Conservation (phyloP, 2,888 invertebrate species). For the Neoascia interrupta region DNA sequence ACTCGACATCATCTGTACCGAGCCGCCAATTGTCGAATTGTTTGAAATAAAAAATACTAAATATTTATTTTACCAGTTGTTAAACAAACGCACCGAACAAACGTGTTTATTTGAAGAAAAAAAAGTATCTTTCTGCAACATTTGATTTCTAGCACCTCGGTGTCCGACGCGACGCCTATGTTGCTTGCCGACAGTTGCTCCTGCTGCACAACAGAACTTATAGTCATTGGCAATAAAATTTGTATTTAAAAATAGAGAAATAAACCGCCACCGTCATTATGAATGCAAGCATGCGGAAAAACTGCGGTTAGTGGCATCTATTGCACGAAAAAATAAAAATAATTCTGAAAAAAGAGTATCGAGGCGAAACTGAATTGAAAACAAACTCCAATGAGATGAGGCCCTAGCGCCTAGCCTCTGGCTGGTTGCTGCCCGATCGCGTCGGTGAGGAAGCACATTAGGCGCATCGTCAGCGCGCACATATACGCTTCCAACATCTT, state of each 20-base stretch:
- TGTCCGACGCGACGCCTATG: background rate
- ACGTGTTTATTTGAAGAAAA: conserved; percentile 59
- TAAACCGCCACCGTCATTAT: conserved; percentile 43
- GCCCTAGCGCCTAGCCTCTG: too few species aligned
- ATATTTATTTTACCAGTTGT: conserved; percentile 65
- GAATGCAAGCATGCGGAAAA: conserved; percentile 55
- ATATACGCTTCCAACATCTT: background rate
- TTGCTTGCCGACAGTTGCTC: background rate
- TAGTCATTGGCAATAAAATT: conserved; percentile 62
- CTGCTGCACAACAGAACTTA: conserved; percentile 16
- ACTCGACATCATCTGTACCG: too few species aligned
- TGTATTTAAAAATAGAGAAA: conserved; percentile 55
- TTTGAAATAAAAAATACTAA: conserved; percentile 41
- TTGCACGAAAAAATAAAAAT: conserved; percentile 32
- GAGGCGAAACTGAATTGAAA: conserved; percentile 42
- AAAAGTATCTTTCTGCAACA: conserved; percentile 64
- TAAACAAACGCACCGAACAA: conserved; percentile 45
- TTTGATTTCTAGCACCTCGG: conserved; percentile 52
- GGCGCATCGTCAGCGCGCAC: background rate
- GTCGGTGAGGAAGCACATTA: conserved; percentile 18
- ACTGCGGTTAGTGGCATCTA: conserved; percentile 50
- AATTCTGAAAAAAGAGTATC: background rate
- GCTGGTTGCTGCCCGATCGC: conserved; percentile 8
- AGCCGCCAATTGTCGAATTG: too few species aligned
- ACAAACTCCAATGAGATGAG: conserved; percentile 42